Evolutionary conservation across 2,113 vertebrate species (phyloP).

Genomic region (Corythornis vintsioides): DNA sequence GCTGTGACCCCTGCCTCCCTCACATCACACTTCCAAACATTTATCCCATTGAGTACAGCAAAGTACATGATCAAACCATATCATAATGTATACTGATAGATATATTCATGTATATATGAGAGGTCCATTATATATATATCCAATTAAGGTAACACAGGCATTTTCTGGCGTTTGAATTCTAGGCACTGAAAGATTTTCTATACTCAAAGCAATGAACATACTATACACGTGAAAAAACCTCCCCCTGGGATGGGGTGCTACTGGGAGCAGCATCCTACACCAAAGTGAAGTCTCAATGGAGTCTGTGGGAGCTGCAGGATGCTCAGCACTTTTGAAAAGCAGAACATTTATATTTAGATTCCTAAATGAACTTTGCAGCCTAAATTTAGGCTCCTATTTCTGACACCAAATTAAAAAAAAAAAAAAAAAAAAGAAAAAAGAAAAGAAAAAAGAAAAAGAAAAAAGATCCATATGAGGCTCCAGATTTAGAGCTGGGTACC

Average conservation of each 20-base stretch:
- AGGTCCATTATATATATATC: background rate
- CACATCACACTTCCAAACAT: background rate
- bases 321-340: constrained; percentile 59
- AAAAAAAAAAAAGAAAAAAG: background rate
- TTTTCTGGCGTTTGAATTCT: background rate
- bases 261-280: constrained; percentile 41
- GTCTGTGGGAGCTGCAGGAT: constrained; percentile 21
- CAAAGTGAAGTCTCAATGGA: background rate
- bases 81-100: background rate
- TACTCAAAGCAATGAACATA: background rate
- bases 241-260: background rate
- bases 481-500: constrained; percentile 57
- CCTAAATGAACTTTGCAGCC: constrained; percentile 33
- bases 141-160: background rate
- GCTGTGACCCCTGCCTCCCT: background rate
- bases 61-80: background rate
- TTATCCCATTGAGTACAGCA: fast-evolving
- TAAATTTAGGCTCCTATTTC: constrained; percentile 62
- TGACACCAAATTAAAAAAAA: background rate
- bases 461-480: constrained; percentile 14
- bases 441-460: background rate
- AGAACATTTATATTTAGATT: constrained; percentile 52
- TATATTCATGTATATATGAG: background rate
- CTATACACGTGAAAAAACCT: background rate
- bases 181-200: background rate